A percentile compares a stretch with the other conserved stretches of the same genome.
Evolutionary conservation across 2,113 vertebrate genomes (phyloP).

Genomic region (Cyprinodon brontotheroides): DNA sequence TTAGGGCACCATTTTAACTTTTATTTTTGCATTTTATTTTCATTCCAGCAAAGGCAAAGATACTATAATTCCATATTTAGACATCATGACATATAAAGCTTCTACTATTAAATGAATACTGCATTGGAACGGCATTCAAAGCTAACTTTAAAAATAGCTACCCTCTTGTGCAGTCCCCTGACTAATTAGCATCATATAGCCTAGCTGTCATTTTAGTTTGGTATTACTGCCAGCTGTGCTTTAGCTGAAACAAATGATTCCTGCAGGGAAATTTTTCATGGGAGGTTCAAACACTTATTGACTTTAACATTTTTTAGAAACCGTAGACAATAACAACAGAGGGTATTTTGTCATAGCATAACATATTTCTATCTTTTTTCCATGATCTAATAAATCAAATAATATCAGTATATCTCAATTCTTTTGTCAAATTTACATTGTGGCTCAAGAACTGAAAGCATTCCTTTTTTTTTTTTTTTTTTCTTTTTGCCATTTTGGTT

Average conservation of each 20-base stretch:
- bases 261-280: slow-evolving; percentile 30
- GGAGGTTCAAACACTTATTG: slow-evolving; percentile 42
- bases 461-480: background rate
- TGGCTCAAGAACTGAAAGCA: slow-evolving; percentile 56
- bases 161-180: slow-evolving; percentile 15
- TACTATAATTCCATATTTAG: background rate
- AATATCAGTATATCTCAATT: slow-evolving; percentile 32
- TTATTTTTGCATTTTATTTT: slow-evolving; percentile 15
- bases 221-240: slow-evolving; percentile 34
- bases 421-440: slow-evolving; percentile 42
- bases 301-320: slow-evolving; percentile 50
- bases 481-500: background rate
- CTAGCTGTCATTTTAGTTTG: slow-evolving; percentile 3
- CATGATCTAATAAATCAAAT: slow-evolving; percentile 30
- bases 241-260: slow-evolving; percentile 26
- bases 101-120: slow-evolving; percentile 7
- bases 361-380: slow-evolving; percentile 48
- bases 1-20: slow-evolving; percentile 30
- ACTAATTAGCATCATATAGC: slow-evolving; percentile 22
- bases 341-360: slow-evolving; percentile 41
- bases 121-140: slow-evolving; percentile 1
- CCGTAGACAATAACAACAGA: slow-evolving; percentile 40
- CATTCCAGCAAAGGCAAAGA: slow-evolving; percentile 5
- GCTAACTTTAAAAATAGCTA: background rate
- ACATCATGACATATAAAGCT: background rate